A percentile compares a stretch with the other conserved stretches of the same genome.
Evolutionary conservation across 2,113 vertebrate genomes (phyloP).

Genomic region (Maccullochella peelii): DNA sequence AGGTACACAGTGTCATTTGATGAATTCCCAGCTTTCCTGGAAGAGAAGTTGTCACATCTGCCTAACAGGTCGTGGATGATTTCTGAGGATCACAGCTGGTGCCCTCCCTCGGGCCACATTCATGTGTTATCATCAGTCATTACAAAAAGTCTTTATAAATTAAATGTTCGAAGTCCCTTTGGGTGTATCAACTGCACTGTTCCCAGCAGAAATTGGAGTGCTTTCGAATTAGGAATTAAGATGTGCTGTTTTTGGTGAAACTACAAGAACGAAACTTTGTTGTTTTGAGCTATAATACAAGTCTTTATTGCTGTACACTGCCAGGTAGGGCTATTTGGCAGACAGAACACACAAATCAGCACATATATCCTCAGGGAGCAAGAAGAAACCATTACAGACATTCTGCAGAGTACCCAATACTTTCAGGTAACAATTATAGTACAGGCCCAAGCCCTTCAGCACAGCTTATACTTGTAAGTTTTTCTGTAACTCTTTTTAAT

Average conservation of each 20-base stretch:
- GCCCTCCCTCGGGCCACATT: conserved; percentile 63
- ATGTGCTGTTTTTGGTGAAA: conserved; percentile 30
- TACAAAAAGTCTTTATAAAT: conserved; percentile 69
- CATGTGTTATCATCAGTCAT: conserved; percentile 70
- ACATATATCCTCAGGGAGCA: conserved; percentile 38
- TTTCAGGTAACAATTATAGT: conserved; percentile 49
- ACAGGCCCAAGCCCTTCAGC: conserved; percentile 4
- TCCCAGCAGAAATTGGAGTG: conserved; percentile 14
- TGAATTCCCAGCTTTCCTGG: conserved; percentile 41
- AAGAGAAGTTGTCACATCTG: conserved; percentile 65
- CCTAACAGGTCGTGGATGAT: conserved; percentile 61
- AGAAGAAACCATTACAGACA: conserved; percentile 40
- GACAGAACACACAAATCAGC: conserved; percentile 43
- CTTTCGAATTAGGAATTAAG: conserved; percentile 46
- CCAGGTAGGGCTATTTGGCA: conserved; percentile 50
- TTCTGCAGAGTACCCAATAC: conserved; percentile 35
- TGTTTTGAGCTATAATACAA: conserved; percentile 37
- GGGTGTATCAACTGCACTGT: conserved; percentile 39
- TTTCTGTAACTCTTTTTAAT: conserved; percentile 2
- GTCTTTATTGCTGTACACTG: conserved; percentile 38
- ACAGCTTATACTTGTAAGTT: conserved; percentile 17
- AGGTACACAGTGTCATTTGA: conserved; percentile 33
- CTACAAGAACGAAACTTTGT: conserved; percentile 35
- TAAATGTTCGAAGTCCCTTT: conserved; percentile 62
- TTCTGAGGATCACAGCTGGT: conserved; percentile 68